phyloP scores from a whole-genome alignment of 2,888 invertebrate genomes.

The Leptothorax acervorum region DNA sequence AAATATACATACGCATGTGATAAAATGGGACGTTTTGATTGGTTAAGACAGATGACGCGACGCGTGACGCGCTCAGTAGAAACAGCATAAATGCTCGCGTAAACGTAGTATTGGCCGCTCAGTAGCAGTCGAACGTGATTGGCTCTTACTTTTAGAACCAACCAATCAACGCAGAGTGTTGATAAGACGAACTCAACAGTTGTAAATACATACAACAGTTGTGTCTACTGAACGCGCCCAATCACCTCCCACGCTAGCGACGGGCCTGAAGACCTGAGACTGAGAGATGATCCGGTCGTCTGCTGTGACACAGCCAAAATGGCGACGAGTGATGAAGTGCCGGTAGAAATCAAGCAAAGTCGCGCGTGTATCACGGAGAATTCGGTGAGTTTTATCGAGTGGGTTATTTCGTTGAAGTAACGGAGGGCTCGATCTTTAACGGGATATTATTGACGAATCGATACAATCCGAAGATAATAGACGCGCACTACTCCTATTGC shows the following conservation, averaged over 20 bases:
- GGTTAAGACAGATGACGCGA: too few relatives aligned
- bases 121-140: too few relatives aligned
- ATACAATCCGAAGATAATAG: background rate
- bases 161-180: too few relatives aligned
- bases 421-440: background rate
- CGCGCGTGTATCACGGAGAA: slow-evolving; percentile 76
- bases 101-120: too few relatives aligned
- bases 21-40: too few relatives aligned
- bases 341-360: slow-evolving; percentile 81
- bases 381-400: slow-evolving; percentile 74
- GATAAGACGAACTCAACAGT: too few relatives aligned
- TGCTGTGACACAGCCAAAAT: slow-evolving; percentile 82
- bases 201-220: too few relatives aligned
- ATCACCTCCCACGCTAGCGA: background rate
- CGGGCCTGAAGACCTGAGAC: slow-evolving; percentile 11
- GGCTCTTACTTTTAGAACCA: too few relatives aligned
- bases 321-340: slow-evolving; percentile 81
- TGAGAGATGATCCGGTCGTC: slow-evolving; percentile 71
- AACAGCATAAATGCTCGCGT: too few relatives aligned
- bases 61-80: too few relatives aligned
- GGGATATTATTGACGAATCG: background rate
- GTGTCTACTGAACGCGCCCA: too few relatives aligned
- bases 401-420: background rate
- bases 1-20: too few relatives aligned
- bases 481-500: background rate